phyloP scores from a whole-genome alignment of 1,140 invertebrate genomes.

The Physella acuta region DNA sequence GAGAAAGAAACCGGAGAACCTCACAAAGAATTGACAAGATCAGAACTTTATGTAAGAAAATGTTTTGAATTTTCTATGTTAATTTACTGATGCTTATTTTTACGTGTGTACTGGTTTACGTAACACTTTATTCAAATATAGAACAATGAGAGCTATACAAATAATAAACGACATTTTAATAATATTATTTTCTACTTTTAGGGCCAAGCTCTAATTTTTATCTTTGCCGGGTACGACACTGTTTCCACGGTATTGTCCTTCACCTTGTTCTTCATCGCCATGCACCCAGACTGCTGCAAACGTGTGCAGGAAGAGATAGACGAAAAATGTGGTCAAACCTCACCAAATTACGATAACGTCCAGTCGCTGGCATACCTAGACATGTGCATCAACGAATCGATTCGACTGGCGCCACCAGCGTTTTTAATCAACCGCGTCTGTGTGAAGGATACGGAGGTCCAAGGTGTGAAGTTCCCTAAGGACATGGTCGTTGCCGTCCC shows the following conservation, averaged over 20 bases:
- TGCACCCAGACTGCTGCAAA: constrained; percentile 62
- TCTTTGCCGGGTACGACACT: constrained; percentile 71
- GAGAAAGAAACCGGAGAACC: no score
- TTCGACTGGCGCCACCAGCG: constrained; percentile 54
- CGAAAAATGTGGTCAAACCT: not conserved
- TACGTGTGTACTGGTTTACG: not conserved
- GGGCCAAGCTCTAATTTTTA: constrained; percentile 67
- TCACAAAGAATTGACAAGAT: not conserved
- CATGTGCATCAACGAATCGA: constrained; percentile 50
- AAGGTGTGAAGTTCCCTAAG: constrained; percentile 2
- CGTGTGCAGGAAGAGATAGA: constrained; percentile 21
- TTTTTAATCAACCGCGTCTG: constrained; percentile 15
- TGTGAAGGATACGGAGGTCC: not conserved
- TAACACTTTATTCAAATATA: not conserved
- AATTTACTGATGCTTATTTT: not conserved
- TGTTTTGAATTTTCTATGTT: not conserved
- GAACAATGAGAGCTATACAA: not conserved
- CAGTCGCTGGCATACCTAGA: constrained; percentile 66
- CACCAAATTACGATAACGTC: constrained; percentile 64
- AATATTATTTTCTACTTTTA: not conserved
- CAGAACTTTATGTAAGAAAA: not conserved
- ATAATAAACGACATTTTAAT: no score
- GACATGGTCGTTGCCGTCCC: constrained; percentile 73
- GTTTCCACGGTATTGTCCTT: constrained; percentile 64
- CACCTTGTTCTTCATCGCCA: constrained; percentile 65